These are phyloP conservation scores for Gymnoscopelus braueri DNA, from an alignment of 2,797 vertebrate genomes.

Conservation along the genomic window DNA sequence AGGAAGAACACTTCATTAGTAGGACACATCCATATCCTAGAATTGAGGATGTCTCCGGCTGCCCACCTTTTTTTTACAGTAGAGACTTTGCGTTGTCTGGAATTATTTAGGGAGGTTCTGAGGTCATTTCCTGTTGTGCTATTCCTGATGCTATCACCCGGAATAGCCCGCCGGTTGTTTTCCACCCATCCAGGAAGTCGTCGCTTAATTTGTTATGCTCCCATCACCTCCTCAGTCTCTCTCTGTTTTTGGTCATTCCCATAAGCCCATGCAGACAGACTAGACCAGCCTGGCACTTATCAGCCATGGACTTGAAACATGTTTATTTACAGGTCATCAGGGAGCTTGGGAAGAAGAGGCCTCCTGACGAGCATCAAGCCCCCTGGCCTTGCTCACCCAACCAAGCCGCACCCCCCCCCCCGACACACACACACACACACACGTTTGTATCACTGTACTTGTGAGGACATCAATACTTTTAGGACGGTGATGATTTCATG, in stretches of 20 bases:
- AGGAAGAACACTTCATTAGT: neutral
- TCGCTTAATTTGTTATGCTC: conserved; percentile 69
- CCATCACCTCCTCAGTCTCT: conserved; percentile 50
- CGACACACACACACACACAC: no score
- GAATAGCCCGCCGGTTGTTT: conserved; percentile 57
- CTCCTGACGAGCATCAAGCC: conserved; percentile 42
- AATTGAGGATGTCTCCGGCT: conserved; percentile 12
- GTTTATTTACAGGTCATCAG: conserved; percentile 73
- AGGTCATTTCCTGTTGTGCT: conserved; percentile 74
- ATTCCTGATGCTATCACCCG: conserved; percentile 53
- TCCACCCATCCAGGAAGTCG: conserved; percentile 69
- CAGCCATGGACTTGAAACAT: conserved; percentile 53
- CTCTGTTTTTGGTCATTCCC: conserved; percentile 46
- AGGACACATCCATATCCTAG: conserved; percentile 4
- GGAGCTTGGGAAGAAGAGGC: conserved; percentile 47
- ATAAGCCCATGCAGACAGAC: neutral
- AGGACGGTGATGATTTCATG: no score
- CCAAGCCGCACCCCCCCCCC: no score
- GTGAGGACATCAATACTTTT: no score
- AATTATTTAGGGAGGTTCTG: conserved; percentile 55
- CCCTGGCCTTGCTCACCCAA: conserved; percentile 41
- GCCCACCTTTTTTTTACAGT: conserved; percentile 16
- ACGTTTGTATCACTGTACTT: no score
- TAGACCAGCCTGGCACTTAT: conserved; percentile 47
- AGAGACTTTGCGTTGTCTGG: conserved; percentile 10